Base-by-base conservation (phyloP, 2,888 invertebrate species). In the Brenthis daphne region DNA sequence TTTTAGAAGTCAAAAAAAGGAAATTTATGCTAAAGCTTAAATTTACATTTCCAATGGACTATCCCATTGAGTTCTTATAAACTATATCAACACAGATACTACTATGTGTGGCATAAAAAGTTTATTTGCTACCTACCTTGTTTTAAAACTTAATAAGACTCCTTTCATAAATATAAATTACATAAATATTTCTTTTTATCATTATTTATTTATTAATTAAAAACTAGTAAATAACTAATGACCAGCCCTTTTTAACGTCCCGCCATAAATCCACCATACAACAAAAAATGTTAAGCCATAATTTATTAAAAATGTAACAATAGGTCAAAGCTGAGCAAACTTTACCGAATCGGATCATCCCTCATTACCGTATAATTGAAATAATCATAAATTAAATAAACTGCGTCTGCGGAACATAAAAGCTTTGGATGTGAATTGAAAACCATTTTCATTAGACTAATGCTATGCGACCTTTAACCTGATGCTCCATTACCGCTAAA, bases 331-430 rank as follows among this genome's bases (percentile, higher is more conserved):
- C 33, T 57, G 73, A 74, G 71, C 54, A 71, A 61, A 68, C 64
- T 71, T 43, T 43, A 67, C 65, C 61, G 72, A 73, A 73, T 64
- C 73, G 65, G 65, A 70, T 71, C 73, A 70, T 73, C 70, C 67
- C 71, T 75, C 77, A 77, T 73, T 78, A 78, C 75, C 70, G 76
- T 74, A 81, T 84, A 84, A 88, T 85, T 85, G 83, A 82, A 83
- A 86, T 83, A 85, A 85, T 85, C 86, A 85, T 87, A 87, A 87
- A 87, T 87, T 87, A 84, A 79, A 84, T 79, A 77, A 80, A 82
- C 79, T 78, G 79, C 79, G 79, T 76, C 75, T 67, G 60, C 64
- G 63, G 74, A 73, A 70, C 71, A 73, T 74, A 74, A 74, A 74
- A 72, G 70, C 73, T 70, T 74, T 67, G 69, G 70, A 75, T 69